Evolutionary conservation across 1,140 invertebrate genomes (phyloP).

Genomic region (Pantala flavescens): DNA sequence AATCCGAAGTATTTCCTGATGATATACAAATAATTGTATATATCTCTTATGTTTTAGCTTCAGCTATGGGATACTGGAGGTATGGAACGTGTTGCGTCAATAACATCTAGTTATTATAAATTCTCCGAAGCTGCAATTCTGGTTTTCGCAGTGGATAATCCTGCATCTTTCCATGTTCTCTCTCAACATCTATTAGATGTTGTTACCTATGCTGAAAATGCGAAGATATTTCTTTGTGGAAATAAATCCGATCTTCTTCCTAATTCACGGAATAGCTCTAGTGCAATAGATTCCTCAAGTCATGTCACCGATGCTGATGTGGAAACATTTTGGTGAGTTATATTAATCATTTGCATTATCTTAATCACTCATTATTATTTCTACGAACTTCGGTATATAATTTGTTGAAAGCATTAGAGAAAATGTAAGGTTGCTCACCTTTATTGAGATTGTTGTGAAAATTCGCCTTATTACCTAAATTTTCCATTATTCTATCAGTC

Average conservation of each 20-base stretch:
- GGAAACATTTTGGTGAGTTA: constrained; percentile 72
- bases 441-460: no score
- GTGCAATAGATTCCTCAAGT: not conserved
- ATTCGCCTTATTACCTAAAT: no score
- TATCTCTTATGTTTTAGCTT: constrained; percentile 46
- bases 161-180: constrained; percentile 80
- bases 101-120: constrained; percentile 88
- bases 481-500: no score
- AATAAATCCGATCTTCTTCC: constrained; percentile 78
- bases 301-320: constrained; percentile 81
- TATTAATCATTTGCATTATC: not conserved
- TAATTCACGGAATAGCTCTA: not conserved
- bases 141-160: constrained; percentile 81
- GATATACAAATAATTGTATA: not conserved
- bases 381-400: no score
- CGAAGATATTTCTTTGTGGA: constrained; percentile 85
- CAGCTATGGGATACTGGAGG: constrained; percentile 90
- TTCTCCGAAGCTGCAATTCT: constrained; percentile 84
- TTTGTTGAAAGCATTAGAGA: no score
- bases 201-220: constrained; percentile 84
- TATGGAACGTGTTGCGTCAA: constrained; percentile 87
- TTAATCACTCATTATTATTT: no score
- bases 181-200: constrained; percentile 84
- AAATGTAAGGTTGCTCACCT: no score
- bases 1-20: no score